phyloP scores from a whole-genome alignment of 2,113 vertebrate genomes.

The Ammospiza caudacuta region DNA sequence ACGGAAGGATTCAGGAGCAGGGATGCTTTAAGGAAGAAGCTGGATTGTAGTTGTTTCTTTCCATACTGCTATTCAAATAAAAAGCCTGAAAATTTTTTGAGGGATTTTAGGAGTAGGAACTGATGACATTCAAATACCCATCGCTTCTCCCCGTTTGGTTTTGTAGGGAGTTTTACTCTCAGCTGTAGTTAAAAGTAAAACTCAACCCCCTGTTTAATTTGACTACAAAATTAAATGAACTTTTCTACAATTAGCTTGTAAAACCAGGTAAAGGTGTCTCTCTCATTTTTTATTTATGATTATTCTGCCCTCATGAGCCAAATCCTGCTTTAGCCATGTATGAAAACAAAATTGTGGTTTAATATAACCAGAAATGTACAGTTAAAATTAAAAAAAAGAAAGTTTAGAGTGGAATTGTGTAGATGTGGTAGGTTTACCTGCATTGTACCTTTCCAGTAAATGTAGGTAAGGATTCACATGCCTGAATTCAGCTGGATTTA shows the following conservation, averaged over 20 bases:
- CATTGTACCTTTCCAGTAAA: neutral
- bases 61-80: neutral
- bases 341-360: neutral
- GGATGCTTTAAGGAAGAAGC: neutral
- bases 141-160: accelerated
- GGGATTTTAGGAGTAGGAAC: neutral
- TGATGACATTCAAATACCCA: neutral
- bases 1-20: neutral
- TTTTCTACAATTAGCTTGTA: neutral
- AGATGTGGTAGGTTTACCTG: neutral
- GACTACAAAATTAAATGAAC: neutral
- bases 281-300: neutral
- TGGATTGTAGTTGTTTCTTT: neutral
- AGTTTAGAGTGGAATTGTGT: neutral
- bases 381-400: neutral
- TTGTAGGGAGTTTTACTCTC: neutral
- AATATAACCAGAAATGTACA: neutral
- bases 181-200: neutral
- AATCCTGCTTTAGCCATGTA: neutral
- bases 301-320: neutral
- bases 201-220: neutral
- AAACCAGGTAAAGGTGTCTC: neutral
- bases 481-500: neutral
- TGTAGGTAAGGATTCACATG: too few relatives aligned
- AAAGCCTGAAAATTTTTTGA: neutral